Evolutionary conservation across 2,113 vertebrate species (phyloP), one percentile per base, ranked within the genome.

Genomic region (Phocoena sinus): DNA sequence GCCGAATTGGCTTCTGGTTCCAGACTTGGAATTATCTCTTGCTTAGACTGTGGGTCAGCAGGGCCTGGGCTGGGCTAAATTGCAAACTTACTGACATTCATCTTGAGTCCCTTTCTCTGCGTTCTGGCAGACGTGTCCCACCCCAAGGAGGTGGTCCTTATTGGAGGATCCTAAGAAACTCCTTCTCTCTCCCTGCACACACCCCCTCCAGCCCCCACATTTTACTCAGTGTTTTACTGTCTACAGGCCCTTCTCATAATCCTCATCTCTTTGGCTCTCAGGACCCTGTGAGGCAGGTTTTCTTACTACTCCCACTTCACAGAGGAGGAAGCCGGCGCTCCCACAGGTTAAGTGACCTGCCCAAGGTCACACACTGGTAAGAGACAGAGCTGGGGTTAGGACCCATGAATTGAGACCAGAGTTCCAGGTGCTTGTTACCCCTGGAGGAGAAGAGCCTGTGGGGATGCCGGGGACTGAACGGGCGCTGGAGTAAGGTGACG

Each of bases 21-120:
- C 91, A 96, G 94, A 47, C 94, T 80, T 90, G 93, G 89, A 93
- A 77, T 88, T 77, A 6, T 77, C 53, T 56, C 50, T 58, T 21
- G 65, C 70, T 67, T 56, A 67, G 70, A 47, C 60, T 62, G 31
- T 10, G 28, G 18, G 71, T 77, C 85, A 53, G 44, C 47, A 63
- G 92, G 62, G n/a, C 33, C 71, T 28, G 84, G 74, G 12, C 21
- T 1, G 38, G 68, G 76, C 92, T 63, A 28, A 13, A 53, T 1
- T 63, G 60, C 67, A 21, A 33, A 60, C 67, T 76, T 44, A 56
- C 3, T 71, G 74, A 81, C 80, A 73, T 95, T 81, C 63, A 11
- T 70, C 47, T 65, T 81, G 3, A 41, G 60, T 67, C 13, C 11
- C 70, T 83, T 89, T 81, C 10, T 58, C 38, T 96, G 56, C 60